phyloP scores from a whole-genome alignment of 2,113 vertebrate genomes.

The Crotophaga sulcirostris region DNA sequence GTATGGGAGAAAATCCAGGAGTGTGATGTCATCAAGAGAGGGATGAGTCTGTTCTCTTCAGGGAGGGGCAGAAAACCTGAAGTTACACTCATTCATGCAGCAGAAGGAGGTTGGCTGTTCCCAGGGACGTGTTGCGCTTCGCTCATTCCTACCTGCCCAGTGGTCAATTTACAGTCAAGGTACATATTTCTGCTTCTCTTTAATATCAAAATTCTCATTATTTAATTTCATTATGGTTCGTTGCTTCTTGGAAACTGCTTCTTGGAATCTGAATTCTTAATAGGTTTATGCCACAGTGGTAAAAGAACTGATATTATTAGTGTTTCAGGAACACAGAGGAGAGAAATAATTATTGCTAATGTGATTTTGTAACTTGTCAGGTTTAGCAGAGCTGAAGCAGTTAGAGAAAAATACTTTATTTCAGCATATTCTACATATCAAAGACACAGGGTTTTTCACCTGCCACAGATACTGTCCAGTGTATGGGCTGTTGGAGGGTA shows the following conservation, averaged over 20 bases:
- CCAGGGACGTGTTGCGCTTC: neutral
- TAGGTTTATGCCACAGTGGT: neutral
- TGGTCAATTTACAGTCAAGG: slow-evolving; percentile 12
- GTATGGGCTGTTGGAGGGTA: neutral
- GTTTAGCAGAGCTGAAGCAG: neutral
- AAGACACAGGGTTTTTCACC: neutral
- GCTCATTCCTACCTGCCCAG: neutral
- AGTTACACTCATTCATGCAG: slow-evolving; percentile 25
- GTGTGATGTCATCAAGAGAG: slow-evolving; percentile 41
- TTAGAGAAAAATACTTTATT: neutral
- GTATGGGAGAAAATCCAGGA: slow-evolving; percentile 47
- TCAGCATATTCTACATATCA: neutral
- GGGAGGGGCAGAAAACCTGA: slow-evolving; percentile 52
- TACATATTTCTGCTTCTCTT: slow-evolving; percentile 21
- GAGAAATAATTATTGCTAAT: neutral
- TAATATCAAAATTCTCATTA: neutral
- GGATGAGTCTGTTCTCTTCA: slow-evolving; percentile 38
- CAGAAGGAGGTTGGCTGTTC: neutral
- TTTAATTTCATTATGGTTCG: neutral
- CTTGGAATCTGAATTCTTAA: slow-evolving; percentile 6
- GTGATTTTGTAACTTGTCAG: neutral
- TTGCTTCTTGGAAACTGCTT: neutral
- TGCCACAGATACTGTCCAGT: neutral
- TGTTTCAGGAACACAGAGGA: neutral
- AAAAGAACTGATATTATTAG: neutral